Evolutionary conservation across 2,797 vertebrate species (phyloP).

Genomic region (Oreonectes daqikongensis): DNA sequence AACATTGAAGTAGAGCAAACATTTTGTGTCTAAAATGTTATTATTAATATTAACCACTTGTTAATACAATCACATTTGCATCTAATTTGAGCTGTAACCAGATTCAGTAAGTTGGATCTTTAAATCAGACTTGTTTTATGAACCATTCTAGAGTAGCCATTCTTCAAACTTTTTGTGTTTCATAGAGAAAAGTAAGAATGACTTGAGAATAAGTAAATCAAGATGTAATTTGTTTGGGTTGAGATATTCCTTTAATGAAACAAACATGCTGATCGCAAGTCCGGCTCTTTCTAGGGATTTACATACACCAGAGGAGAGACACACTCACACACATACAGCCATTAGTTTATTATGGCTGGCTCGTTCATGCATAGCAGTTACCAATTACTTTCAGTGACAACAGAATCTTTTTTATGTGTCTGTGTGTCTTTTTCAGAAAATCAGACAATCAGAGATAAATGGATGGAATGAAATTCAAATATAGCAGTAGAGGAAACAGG

Average conservation of each 20-base stretch:
- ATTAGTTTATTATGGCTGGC: constrained; percentile 20
- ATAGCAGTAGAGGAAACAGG: constrained; percentile 10
- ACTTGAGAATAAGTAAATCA: neutral
- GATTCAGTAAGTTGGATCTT: neutral
- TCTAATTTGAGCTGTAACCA: too few species aligned
- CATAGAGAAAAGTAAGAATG: neutral
- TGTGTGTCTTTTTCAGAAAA: constrained; percentile 23
- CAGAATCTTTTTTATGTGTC: constrained; percentile 37
- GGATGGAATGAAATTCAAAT: constrained; percentile 17
- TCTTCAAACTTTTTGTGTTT: neutral
- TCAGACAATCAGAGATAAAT: constrained; percentile 22
- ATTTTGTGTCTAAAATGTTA: too few species aligned
- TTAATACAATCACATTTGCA: too few species aligned
- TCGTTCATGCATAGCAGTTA: constrained; percentile 37
- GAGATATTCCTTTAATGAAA: neutral
- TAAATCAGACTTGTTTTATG: neutral
- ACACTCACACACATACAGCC: constrained; percentile 1
- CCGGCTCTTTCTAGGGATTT: constrained; percentile 19
- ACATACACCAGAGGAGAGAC: constrained; percentile 16
- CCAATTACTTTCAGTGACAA: constrained; percentile 38
- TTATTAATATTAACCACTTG: too few species aligned
- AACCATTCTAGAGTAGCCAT: neutral
- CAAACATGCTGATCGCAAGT: constrained; percentile 32
- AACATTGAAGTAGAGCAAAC: too few species aligned
- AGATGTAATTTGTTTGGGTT: neutral